Evolutionary conservation across 2,113 vertebrate genomes (phyloP).

Genomic region (Amazona vittata): DNA sequence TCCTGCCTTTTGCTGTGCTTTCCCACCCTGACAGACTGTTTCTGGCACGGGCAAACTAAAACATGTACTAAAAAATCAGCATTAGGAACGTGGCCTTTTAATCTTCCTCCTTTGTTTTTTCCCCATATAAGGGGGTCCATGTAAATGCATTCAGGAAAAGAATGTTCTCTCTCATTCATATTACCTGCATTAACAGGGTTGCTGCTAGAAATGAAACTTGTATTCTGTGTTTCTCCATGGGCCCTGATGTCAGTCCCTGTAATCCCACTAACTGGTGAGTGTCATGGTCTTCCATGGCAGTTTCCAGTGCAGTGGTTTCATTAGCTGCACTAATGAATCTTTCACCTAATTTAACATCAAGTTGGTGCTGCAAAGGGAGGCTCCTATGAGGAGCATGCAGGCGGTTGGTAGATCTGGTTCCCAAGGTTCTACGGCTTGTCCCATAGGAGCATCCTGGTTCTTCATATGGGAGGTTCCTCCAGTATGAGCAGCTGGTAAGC

Average conservation of each 20-base stretch:
- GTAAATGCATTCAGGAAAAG: background rate
- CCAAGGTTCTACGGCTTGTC: background rate
- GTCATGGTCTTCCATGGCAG: background rate
- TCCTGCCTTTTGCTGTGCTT: slow-evolving; percentile 44
- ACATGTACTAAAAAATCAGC: background rate
- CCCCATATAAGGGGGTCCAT: background rate
- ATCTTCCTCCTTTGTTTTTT: background rate
- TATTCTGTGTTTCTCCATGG: background rate
- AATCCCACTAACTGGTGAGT: background rate
- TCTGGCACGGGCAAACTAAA: background rate
- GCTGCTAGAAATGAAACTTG: background rate
- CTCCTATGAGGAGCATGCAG: fast-evolving
- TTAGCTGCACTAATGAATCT: background rate
- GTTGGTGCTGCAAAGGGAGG: background rate
- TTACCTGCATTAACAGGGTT: background rate
- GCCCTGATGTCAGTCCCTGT: background rate
- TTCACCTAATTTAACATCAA: background rate
- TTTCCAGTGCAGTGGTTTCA: background rate
- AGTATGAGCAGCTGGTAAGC: background rate
- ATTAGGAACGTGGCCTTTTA: background rate
- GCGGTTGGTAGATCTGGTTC: fast-evolving
- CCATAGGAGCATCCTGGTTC: fast-evolving
- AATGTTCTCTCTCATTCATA: background rate
- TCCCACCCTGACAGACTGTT: background rate
- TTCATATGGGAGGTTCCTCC: background rate